phyloP scores from a whole-genome alignment of 2,888 invertebrate genomes.

The Limnephilus lunatus region DNA sequence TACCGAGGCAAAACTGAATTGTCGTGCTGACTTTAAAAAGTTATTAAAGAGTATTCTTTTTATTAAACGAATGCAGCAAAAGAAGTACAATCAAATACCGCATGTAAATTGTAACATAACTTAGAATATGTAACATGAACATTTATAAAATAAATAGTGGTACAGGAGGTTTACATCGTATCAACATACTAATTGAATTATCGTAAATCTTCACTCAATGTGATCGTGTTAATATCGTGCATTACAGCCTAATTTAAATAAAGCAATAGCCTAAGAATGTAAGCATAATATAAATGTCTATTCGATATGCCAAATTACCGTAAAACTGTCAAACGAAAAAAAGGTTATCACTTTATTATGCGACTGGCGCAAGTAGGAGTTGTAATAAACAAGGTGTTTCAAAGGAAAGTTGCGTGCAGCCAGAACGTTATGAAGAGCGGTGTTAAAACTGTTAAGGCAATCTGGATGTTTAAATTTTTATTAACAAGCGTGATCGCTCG shows the following conservation, averaged over 20 bases:
- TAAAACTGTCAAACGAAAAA: neutral
- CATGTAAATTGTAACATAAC: neutral
- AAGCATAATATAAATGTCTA: neutral
- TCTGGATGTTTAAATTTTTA: constrained; percentile 38
- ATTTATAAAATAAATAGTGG: neutral
- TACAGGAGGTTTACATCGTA: neutral
- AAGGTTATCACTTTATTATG: constrained; percentile 29
- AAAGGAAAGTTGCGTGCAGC: constrained; percentile 46
- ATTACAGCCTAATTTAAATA: neutral
- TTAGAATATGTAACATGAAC: neutral
- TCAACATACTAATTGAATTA: neutral
- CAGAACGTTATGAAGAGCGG: constrained; percentile 33
- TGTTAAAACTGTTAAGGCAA: constrained; percentile 24
- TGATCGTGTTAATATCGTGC: neutral
- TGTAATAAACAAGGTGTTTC: constrained; percentile 3
- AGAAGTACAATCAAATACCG: neutral
- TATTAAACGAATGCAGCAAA: neutral
- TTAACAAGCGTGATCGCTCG: constrained; percentile 18
- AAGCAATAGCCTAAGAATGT: neutral
- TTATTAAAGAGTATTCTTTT: neutral
- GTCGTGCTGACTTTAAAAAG: neutral
- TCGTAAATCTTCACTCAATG: neutral
- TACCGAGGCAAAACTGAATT: neutral
- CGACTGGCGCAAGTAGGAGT: neutral
- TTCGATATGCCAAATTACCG: constrained; percentile 2